phyloP scores from a whole-genome alignment of 1,140 invertebrate species.

The Zaprionus ghesquierei region DNA sequence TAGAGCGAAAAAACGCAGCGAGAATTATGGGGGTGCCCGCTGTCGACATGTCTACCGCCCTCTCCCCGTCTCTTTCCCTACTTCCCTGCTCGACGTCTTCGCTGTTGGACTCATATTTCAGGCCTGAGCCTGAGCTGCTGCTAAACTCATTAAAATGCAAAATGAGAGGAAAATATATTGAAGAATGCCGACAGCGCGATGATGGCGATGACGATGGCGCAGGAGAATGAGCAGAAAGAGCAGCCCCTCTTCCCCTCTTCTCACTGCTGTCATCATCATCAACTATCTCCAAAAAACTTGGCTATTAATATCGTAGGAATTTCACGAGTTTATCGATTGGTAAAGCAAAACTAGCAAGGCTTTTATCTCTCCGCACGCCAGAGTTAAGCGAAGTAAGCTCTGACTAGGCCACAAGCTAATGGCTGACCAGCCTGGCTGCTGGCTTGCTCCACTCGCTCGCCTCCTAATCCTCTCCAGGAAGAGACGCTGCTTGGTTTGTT shows the following conservation, averaged over 20 bases:
- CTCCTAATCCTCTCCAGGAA: slow-evolving; percentile 14
- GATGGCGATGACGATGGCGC: background rate
- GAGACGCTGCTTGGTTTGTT: slow-evolving; percentile 27
- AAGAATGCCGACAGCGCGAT: slow-evolving; percentile 22
- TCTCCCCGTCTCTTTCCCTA: background rate
- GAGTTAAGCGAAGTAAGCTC: background rate
- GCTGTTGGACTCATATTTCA: slow-evolving; percentile 58
- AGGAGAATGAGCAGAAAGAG: background rate
- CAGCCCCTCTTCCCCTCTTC: background rate
- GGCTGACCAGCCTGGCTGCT: background rate
- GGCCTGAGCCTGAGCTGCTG: slow-evolving; percentile 14
- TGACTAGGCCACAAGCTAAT: slow-evolving; percentile 15
- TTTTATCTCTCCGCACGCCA: background rate
- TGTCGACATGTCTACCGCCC: slow-evolving; percentile 19
- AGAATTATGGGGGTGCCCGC: slow-evolving; percentile 56
- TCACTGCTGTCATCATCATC: background rate
- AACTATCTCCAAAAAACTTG: background rate
- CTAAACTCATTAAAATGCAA: slow-evolving; percentile 77
- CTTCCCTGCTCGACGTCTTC: background rate
- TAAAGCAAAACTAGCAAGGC: background rate
- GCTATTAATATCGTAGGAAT: background rate
- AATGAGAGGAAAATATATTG: slow-evolving; percentile 64
- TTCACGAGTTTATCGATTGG: background rate
- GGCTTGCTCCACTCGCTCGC: background rate
- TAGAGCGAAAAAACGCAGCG: slow-evolving; percentile 30